A percentile compares a stretch with the other conserved stretches of the same genome.
Conservation (phyloP, 2,113 vertebrate genomes). For the Chascanopsetta lugubris region DNA sequence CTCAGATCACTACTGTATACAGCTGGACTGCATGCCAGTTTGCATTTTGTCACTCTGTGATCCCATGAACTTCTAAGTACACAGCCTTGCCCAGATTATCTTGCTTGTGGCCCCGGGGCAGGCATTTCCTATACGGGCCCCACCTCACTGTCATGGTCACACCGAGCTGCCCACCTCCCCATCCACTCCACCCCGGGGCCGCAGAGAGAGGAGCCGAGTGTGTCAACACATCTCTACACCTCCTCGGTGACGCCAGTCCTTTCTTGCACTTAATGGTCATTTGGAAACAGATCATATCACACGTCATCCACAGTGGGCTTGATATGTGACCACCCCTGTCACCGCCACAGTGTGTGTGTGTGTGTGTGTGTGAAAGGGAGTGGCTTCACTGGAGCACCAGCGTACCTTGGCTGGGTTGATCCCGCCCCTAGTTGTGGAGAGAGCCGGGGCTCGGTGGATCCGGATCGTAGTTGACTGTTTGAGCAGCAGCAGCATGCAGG, state of each 20-base stretch:
- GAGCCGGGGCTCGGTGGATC: slow-evolving; percentile 66
- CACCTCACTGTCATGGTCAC: slow-evolving; percentile 57
- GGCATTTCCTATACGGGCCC: slow-evolving; percentile 57
- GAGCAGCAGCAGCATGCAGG: slow-evolving; percentile 78
- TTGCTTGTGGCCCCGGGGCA: slow-evolving; percentile 52
- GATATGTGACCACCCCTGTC: slow-evolving; percentile 17
- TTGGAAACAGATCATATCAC: slow-evolving; percentile 28
- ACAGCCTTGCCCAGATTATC: slow-evolving; percentile 54
- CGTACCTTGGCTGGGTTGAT: slow-evolving; percentile 68
- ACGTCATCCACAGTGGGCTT: slow-evolving; percentile 23
- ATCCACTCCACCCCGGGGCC: slow-evolving; percentile 14
- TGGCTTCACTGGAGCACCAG: slow-evolving; percentile 56
- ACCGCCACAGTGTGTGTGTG: slow-evolving; percentile 33
- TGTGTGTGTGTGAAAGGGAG: no score
- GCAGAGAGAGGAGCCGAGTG: not conserved
- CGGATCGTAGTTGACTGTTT: slow-evolving; percentile 69
- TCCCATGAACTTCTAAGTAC: slow-evolving; percentile 59
- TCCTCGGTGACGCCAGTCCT: not conserved
- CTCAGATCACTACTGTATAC: slow-evolving; percentile 42
- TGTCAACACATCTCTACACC: not conserved
- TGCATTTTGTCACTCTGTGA: slow-evolving; percentile 63
- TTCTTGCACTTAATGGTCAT: no score
- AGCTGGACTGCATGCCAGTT: slow-evolving; percentile 41
- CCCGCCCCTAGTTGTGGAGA: slow-evolving; percentile 72
- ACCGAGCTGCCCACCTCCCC: not conserved